Percentiles rank a stretch among this genome's conserved stretches.
Conservation (phyloP, 2,797 vertebrate species). For the Epinephelus coioides region DNA sequence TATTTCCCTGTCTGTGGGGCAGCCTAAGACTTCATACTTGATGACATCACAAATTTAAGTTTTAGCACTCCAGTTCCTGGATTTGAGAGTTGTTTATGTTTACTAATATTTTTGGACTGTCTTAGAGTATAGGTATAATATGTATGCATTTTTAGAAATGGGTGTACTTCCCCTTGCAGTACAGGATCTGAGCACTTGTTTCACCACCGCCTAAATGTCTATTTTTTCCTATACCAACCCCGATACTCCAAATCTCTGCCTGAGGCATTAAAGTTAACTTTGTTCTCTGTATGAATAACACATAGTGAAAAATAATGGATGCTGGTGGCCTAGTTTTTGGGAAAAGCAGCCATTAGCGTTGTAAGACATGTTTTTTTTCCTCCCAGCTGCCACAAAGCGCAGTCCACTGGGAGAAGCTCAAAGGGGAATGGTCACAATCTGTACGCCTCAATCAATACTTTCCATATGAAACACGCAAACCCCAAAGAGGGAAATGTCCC, state of each 20-base stretch:
- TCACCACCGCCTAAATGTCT: background rate
- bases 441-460: slow-evolving; percentile 50
- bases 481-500: slow-evolving; percentile 4
- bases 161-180: no score
- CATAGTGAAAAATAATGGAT: slow-evolving; percentile 42
- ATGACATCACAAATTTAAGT: no score
- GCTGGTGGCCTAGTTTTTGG: slow-evolving; percentile 55
- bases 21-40: no score
- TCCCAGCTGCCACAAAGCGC: slow-evolving; percentile 49
- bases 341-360: slow-evolving; percentile 26
- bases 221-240: background rate
- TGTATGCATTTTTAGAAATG: no score
- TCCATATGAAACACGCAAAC: slow-evolving; percentile 19
- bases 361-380: slow-evolving; percentile 60
- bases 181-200: no score
- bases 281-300: slow-evolving; percentile 22
- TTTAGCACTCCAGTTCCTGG: no score
- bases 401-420: slow-evolving; percentile 48
- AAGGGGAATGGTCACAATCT: slow-evolving; percentile 26
- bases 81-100: no score
- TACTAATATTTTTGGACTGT: no score
- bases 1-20: no score
- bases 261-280: slow-evolving; percentile 17
- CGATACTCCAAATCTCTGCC: background rate
- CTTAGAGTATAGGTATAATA: no score